A percentile compares a stretch with the other conserved stretches of the same genome.
phyloP scores from a whole-genome alignment of 2,888 invertebrate genomes.

The Vanessa cardui region DNA sequence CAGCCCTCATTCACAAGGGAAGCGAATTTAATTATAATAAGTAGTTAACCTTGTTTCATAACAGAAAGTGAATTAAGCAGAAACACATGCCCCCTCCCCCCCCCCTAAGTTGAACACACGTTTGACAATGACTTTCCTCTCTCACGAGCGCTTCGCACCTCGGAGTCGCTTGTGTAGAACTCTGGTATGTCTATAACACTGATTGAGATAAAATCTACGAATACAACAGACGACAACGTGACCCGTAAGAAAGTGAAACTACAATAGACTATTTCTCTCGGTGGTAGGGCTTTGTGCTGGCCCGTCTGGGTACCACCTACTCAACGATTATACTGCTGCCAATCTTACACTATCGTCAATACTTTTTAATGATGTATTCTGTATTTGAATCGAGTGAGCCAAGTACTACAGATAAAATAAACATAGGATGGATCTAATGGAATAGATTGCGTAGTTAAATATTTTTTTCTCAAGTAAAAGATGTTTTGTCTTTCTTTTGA shows the following conservation, averaged over 20 bases:
- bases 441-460: too few species aligned
- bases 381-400: too few species aligned
- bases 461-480: too few species aligned
- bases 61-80: slow-evolving; percentile 33
- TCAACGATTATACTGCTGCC: too few species aligned
- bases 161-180: slow-evolving; percentile 8
- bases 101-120: slow-evolving; percentile 25
- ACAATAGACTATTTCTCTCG: slow-evolving; percentile 17
- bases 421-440: too few species aligned
- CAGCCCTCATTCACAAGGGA: slow-evolving; percentile 23
- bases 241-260: slow-evolving; percentile 36
- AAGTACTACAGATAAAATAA: too few species aligned
- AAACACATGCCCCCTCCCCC: not conserved
- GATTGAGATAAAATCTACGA: slow-evolving; percentile 39
- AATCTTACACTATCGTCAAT: too few species aligned
- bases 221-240: slow-evolving; percentile 26
- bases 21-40: slow-evolving; percentile 27
- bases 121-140: slow-evolving; percentile 45
- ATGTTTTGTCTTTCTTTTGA: too few species aligned
- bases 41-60: slow-evolving; percentile 36
- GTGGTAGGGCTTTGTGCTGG: not conserved
- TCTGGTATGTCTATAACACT: not conserved
- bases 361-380: too few species aligned
- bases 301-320: too few species aligned
- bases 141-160: slow-evolving; percentile 43